These are phyloP conservation scores for Centruroides sculpturatus DNA, from an alignment of 1,140 invertebrate genomes.

Conservation along the genomic window DNA sequence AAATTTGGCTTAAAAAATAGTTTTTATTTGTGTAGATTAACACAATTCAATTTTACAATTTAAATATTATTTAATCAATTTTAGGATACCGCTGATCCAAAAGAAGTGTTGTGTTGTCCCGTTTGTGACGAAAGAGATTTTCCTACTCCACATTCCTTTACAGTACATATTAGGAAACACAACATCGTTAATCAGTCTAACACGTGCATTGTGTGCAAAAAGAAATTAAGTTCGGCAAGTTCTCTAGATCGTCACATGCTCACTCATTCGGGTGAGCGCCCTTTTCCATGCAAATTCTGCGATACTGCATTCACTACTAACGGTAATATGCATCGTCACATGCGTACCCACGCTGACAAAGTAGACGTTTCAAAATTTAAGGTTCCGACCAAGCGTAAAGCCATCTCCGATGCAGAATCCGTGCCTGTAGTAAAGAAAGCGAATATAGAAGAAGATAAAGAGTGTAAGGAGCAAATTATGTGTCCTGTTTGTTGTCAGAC, in stretches of 20 bases:
- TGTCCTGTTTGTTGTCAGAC: background rate
- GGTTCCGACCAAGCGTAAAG: background rate
- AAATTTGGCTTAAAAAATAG: no score
- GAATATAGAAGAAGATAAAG: no score
- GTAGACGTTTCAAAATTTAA: background rate
- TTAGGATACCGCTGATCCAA: no score
- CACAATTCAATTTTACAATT: no score
- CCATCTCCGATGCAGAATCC: background rate
- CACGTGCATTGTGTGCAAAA: slow-evolving; percentile 35
- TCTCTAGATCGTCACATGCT: slow-evolving; percentile 58
- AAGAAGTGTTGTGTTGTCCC: slow-evolving; percentile 32
- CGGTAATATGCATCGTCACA: slow-evolving; percentile 72
- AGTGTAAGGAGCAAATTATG: background rate
- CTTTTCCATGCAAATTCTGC: slow-evolving; percentile 61
- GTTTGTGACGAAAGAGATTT: slow-evolving; percentile 42
- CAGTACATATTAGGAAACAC: slow-evolving; percentile 49
- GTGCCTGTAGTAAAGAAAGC: background rate
- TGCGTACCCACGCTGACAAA: slow-evolving; percentile 44
- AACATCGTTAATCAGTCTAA: slow-evolving; percentile 34
- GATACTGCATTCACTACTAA: slow-evolving; percentile 70
- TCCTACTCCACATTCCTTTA: slow-evolving; percentile 46
- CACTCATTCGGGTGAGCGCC: slow-evolving; percentile 54
- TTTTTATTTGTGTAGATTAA: no score
- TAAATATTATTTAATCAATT: no score
- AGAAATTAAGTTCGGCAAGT: slow-evolving; percentile 52